Percentiles rank a stretch among this genome's conserved stretches.
These are phyloP conservation scores for Etheostoma spectabile DNA, from an alignment of 2,113 vertebrate species.

Conservation along the genomic window DNA sequence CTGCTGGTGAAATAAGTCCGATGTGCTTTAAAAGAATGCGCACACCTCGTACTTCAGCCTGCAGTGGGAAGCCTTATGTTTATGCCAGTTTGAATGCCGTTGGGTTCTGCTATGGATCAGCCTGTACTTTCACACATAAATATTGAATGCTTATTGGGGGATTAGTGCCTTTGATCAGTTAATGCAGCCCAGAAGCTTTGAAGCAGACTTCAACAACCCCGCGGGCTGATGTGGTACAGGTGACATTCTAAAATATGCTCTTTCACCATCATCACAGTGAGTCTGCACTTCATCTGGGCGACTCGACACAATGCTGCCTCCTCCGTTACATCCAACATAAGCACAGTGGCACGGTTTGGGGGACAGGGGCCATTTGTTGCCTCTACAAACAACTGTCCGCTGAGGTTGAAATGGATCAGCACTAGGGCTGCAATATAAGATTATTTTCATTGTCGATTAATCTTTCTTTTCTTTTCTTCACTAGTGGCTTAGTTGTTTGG, in stretches of 20 bases:
- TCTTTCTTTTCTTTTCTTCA: no score
- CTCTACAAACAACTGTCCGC: neutral
- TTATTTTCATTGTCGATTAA: no score
- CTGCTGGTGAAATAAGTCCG: constrained; percentile 33
- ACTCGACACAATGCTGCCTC: constrained; percentile 1
- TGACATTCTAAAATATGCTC: constrained; percentile 63
- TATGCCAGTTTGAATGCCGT: constrained; percentile 22
- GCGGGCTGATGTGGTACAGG: constrained; percentile 4
- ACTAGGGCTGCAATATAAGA: no score
- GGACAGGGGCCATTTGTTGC: neutral
- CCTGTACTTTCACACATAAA: constrained; percentile 45
- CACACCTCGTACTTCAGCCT: neutral
- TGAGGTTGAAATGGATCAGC: constrained; percentile 18
- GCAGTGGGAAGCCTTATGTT: constrained; percentile 35
- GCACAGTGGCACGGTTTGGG: constrained; percentile 17
- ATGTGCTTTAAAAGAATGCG: constrained; percentile 6
- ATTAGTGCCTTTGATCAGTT: constrained; percentile 69
- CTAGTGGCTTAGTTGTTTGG: no score
- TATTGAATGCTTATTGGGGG: constrained; percentile 50
- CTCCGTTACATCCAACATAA: constrained; percentile 26
- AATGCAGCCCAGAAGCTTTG: constrained; percentile 50
- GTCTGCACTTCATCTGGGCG: constrained; percentile 38
- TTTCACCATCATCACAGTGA: constrained; percentile 44
- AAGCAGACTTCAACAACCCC: constrained; percentile 50
- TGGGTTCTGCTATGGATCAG: constrained; percentile 56